Evolutionary conservation across 2,797 vertebrate genomes (phyloP), one percentile per base, ranked within the genome.

Genomic region (Eleutherodactylus coqui): DNA sequence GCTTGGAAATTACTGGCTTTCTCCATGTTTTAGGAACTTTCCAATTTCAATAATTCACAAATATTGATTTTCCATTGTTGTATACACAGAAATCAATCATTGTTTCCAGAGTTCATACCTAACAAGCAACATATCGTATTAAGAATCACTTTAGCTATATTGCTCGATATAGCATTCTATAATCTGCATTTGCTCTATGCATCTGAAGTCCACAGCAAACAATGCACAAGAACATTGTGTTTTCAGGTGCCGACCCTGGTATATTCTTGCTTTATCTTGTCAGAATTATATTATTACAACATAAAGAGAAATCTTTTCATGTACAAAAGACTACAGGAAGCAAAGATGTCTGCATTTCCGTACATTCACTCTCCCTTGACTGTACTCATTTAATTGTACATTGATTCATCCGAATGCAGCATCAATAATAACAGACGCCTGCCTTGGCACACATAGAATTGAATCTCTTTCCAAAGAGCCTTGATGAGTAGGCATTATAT

Each of bases 401-500:
- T 86, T 86, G 69, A 86, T 67, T 82, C 58, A n/a, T 32, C 41
- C 82, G 85, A 86, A 86, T 86, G 47, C 78, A 41, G 85, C 69
- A 82, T 82, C 60, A 64, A 82, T 82, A 82, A 75, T 70, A 69
- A 64, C 79, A 82, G 69, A 75, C 79, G 79, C 36, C 53, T 80
- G 69, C 70, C 70, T 80, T 86, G 85, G 79, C 85, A 82, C 55
- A 53, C 21, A 82, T 51, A 86, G 72, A 86, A 75, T 51, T 47
- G 43, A 47, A 76, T 32, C 53, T 82, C 43, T 76, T 69, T 76
- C 85, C 58, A 82, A 75, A 81, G 84, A 80, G 77, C 77, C 72
- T 82, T 82, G 79, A 86, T 82, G 85, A 86, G 80, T 67, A 82
- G 85, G 32, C 69, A 67, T 86, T 86, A 41, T 82, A 86, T 76